These are phyloP conservation scores for Enteromius unitaeniatus DNA, from an alignment of 2,797 vertebrate genomes.

Conservation along the genomic window DNA sequence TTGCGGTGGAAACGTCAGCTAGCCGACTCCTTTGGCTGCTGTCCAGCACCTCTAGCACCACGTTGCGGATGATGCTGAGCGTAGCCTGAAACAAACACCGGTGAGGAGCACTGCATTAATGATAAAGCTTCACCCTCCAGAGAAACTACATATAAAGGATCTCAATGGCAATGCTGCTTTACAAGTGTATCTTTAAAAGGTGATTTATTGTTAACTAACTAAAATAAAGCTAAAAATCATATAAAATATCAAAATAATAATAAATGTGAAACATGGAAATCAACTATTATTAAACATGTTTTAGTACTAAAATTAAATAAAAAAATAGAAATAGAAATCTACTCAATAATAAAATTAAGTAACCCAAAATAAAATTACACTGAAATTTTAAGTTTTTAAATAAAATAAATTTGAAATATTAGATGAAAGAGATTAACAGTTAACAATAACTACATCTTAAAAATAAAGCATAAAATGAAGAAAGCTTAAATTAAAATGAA, in stretches of 20 bases:
- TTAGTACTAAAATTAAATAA: too few species aligned
- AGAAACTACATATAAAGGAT: too few species aligned
- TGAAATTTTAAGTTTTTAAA: not conserved
- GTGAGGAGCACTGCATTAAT: not conserved
- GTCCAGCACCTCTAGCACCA: slow-evolving; percentile 90
- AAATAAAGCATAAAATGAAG: too few species aligned
- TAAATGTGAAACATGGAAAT: too few species aligned
- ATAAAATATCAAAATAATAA: too few species aligned
- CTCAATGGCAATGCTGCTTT: not conserved
- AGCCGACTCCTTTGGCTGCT: slow-evolving; percentile 85
- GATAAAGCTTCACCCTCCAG: not conserved
- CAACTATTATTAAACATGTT: too few species aligned
- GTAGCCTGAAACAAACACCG: slow-evolving; percentile 80
- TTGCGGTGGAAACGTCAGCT: slow-evolving; percentile 69
- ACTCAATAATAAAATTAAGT: too few species aligned
- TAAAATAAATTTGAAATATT: not conserved
- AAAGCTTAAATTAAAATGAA: too few species aligned
- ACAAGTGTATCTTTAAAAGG: not conserved
- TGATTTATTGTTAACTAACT: too few species aligned
- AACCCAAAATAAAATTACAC: not conserved
- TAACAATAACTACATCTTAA: not conserved
- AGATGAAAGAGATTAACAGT: not conserved
- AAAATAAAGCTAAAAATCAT: too few species aligned
- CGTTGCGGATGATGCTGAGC: slow-evolving; percentile 84
- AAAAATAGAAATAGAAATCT: too few species aligned